These are phyloP conservation scores for Tortricodes alternella DNA, from an alignment of 2,888 invertebrate genomes.

Conservation along the genomic window DNA sequence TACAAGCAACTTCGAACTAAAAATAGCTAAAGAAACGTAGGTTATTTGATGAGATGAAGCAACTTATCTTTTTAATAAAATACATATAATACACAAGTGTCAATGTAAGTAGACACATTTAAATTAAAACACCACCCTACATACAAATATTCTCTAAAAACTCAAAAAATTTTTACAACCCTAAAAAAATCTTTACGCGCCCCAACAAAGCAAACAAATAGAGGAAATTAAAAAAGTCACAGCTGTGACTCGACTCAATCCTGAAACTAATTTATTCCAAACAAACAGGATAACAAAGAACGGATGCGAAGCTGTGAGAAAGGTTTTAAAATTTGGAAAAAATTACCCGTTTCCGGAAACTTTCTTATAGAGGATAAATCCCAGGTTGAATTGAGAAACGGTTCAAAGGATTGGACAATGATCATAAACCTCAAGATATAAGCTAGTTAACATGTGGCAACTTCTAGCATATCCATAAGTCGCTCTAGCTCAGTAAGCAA, in stretches of 20 bases:
- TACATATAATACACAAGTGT: neutral
- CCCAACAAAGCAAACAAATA: constrained; percentile 39
- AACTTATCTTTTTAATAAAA: neutral
- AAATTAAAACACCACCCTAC: constrained; percentile 3
- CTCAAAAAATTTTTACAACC: constrained; percentile 27
- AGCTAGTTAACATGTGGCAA: too few species aligned
- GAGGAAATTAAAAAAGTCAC: constrained; percentile 65
- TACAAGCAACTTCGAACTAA: too few species aligned
- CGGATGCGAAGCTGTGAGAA: constrained; percentile 53
- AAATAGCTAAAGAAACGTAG: too few species aligned
- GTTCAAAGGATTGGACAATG: constrained; percentile 45
- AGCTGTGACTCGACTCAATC: constrained; percentile 50
- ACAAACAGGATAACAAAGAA: constrained; percentile 69
- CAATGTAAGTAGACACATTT: neutral
- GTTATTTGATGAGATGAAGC: too few species aligned
- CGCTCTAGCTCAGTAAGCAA: neutral
- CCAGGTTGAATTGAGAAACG: constrained; percentile 39
- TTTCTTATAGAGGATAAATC: constrained; percentile 50
- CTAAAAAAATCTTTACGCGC: constrained; percentile 23
- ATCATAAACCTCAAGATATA: constrained; percentile 35
- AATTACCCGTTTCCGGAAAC: constrained; percentile 53
- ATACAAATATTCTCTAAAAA: constrained; percentile 9
- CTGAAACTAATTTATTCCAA: constrained; percentile 53
- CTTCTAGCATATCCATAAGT: neutral
- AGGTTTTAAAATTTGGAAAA: constrained; percentile 48